phyloP scores from a whole-genome alignment of 2,113 vertebrate genomes.

The Pedetes capensis region DNA sequence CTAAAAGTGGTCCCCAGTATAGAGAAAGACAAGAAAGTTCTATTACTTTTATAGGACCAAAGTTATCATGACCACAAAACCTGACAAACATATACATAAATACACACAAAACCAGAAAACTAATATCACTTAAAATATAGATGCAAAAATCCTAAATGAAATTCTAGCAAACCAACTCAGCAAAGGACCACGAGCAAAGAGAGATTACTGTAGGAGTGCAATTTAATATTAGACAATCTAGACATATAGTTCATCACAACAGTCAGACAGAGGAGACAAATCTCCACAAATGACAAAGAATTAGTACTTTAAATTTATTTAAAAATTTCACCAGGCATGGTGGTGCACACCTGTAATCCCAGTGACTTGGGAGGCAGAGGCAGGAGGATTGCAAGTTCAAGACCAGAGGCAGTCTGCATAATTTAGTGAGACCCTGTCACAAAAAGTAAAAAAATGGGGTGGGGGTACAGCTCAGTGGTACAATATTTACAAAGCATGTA shows the following conservation, averaged over 20 bases:
- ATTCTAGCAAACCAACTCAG: not conserved
- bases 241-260: not conserved
- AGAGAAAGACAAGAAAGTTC: not conserved
- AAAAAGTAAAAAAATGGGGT: too few species aligned
- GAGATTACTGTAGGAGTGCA: not conserved
- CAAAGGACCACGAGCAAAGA: not conserved
- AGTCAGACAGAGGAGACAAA: slow-evolving; percentile 26
- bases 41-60: slow-evolving; percentile 42
- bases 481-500: too few species aligned
- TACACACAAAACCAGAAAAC: not conserved
- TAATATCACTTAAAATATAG: not conserved
- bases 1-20: not conserved
- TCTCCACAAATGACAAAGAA: not conserved
- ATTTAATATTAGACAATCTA: not conserved
- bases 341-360: too few species aligned
- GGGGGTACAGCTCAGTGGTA: too few species aligned
- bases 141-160: slow-evolving; percentile 40
- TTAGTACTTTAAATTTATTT: not conserved
- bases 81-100: not conserved
- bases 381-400: too few species aligned
- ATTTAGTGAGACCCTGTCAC: too few species aligned
- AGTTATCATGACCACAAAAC: slow-evolving; percentile 39
- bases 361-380: too few species aligned
- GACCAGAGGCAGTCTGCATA: too few species aligned
- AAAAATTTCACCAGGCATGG: too few species aligned